Evolutionary conservation across 2,113 vertebrate species (phyloP).

Genomic region (Dicentrarchus labrax): DNA sequence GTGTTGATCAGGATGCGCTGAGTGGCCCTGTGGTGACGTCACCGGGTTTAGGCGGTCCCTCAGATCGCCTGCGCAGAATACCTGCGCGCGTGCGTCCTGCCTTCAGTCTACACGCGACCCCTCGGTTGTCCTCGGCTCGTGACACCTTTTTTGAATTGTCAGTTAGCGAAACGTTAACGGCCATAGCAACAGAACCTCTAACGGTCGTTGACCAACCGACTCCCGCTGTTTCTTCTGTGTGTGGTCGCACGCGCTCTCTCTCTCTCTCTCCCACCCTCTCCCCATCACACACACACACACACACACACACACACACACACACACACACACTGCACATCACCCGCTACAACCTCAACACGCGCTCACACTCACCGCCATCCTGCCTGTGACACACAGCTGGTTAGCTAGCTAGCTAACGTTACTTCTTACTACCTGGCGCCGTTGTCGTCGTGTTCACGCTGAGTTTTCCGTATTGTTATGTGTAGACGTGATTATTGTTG

Average conservation of each 20-base stretch:
- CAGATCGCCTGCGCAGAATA: conserved; percentile 67
- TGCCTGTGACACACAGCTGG: conserved; percentile 34
- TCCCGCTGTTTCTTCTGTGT: not conserved
- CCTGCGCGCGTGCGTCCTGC: not conserved
- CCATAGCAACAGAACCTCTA: too few species aligned
- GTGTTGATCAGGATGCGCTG: conserved; percentile 34
- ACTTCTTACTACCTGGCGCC: not conserved
- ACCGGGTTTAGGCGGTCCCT: conserved; percentile 50
- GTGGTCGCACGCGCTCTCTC: not conserved
- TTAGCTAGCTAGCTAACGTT: conserved; percentile 43
- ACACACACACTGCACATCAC: conserved; percentile 19
- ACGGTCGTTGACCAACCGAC: not conserved
- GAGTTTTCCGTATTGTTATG: conserved; percentile 45
- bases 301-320: not conserved
- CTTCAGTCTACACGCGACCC: not conserved
- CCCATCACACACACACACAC: not conserved
- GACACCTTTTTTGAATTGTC: not conserved
- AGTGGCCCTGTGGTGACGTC: conserved; percentile 58
- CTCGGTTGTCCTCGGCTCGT: not conserved
- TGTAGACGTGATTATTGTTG: conserved; percentile 33
- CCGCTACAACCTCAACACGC: conserved; percentile 47
- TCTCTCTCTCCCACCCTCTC: not conserved
- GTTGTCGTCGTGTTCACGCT: not conserved
- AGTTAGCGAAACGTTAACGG: not conserved
- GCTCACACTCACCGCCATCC: conserved; percentile 33